Conservation (phyloP, 1,140 invertebrate genomes). For the Ostrea edulis region DNA sequence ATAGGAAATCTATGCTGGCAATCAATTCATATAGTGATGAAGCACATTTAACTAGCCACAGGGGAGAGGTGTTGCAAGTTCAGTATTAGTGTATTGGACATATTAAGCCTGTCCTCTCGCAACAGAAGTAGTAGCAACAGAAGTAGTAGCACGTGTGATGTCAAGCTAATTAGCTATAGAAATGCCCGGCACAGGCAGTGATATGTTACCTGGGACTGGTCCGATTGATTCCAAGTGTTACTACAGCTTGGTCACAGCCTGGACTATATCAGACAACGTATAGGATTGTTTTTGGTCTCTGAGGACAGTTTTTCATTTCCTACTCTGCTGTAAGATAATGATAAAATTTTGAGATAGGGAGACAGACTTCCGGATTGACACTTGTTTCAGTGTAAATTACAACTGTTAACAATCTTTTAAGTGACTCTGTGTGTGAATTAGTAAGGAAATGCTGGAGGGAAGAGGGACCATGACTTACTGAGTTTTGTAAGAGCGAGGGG, state of each 20-base stretch:
- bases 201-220: constrained; percentile 30
- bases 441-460: not conserved
- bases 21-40: not conserved
- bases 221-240: constrained; percentile 2
- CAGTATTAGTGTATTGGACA: not conserved
- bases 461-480: not conserved
- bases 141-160: not conserved
- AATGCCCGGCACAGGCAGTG: not conserved
- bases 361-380: constrained; percentile 20
- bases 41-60: constrained; percentile 14
- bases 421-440: not conserved
- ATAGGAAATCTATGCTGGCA: constrained; percentile 34
- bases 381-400: not conserved
- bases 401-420: not conserved
- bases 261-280: not conserved
- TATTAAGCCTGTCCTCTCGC: constrained; percentile 9
- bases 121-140: not conserved
- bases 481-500: not conserved
- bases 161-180: constrained; percentile 10
- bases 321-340: constrained; percentile 16
- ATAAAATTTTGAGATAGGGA: constrained; percentile 11
- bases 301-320: constrained; percentile 19
- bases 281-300: not conserved
- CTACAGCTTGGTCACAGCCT: not conserved
- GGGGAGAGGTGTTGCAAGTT: not conserved